phyloP scores from a whole-genome alignment of 2,113 vertebrate genomes.

The Merops nubicus region DNA sequence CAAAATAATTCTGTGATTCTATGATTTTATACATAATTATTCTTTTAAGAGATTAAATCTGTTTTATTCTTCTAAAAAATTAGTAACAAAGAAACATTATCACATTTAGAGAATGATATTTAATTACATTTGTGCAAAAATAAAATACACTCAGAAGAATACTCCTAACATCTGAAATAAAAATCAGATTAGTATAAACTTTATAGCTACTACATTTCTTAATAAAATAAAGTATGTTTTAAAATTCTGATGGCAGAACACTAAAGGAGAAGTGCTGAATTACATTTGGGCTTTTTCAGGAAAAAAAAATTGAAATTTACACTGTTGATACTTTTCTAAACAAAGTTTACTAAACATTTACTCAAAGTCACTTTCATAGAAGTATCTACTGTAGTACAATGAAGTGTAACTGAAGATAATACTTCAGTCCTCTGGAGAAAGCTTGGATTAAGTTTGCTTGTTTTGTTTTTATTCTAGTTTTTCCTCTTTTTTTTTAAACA shows the following conservation, averaged over 20 bases:
- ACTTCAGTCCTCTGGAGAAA: background rate
- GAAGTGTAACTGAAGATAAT: background rate
- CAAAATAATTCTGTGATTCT: background rate
- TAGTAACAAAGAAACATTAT: background rate
- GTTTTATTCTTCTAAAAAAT: background rate
- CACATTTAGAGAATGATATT: background rate
- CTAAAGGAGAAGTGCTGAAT: background rate
- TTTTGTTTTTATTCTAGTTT: background rate
- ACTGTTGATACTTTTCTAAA: background rate
- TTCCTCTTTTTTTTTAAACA: too few species aligned
- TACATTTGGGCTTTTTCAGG: background rate
- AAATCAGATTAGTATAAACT: background rate
- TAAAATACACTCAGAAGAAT: background rate
- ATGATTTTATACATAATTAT: background rate
- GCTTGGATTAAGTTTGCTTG: background rate
- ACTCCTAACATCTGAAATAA: background rate
- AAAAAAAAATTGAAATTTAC: background rate
- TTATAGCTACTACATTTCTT: background rate
- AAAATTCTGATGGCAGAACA: background rate
- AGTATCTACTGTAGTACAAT: background rate
- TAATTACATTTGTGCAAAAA: background rate
- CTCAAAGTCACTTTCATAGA: background rate
- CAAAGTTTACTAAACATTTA: background rate
- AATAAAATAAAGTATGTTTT: background rate
- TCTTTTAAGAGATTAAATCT: background rate